These are phyloP conservation scores for Falco rusticolus DNA, from an alignment of 2,797 vertebrate species.

Conservation along the genomic window DNA sequence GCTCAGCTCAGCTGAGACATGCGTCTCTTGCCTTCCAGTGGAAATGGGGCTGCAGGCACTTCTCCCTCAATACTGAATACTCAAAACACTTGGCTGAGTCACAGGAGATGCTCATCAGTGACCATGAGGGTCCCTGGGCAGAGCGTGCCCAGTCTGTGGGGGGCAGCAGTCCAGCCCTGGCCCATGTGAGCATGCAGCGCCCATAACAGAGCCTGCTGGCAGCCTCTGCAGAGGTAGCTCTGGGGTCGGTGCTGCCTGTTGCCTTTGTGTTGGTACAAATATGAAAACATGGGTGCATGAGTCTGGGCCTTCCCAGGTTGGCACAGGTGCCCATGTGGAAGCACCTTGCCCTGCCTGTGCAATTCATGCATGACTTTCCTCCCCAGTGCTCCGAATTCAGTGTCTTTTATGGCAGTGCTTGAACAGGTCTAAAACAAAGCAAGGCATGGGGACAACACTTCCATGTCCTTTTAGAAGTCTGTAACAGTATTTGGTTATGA, in stretches of 20 bases:
- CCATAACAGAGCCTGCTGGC: not conserved
- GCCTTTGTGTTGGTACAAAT: not conserved
- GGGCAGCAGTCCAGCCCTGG: not conserved
- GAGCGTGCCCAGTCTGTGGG: not conserved
- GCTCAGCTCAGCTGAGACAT: not conserved
- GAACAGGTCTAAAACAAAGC: not conserved
- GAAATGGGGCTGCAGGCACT: not conserved
- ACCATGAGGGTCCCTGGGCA: not conserved
- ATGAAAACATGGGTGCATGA: not conserved
- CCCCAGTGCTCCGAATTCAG: not conserved
- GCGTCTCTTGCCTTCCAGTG: not conserved
- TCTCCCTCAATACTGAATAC: not conserved
- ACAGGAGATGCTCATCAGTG: not conserved
- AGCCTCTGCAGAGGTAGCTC: not conserved
- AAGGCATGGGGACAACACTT: not conserved
- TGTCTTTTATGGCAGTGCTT: not conserved
- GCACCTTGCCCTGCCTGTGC: not conserved
- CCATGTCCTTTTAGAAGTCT: not conserved
- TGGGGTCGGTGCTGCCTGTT: not conserved
- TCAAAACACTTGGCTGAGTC: not conserved
- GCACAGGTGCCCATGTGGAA: not conserved
- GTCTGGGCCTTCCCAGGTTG: not conserved
- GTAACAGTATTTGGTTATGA: not conserved
- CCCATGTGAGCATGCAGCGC: rapidly evolving
- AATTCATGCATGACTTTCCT: not conserved